These are phyloP conservation scores for Dryobotodes eremita DNA, from an alignment of 2,888 invertebrate species.

Conservation along the genomic window DNA sequence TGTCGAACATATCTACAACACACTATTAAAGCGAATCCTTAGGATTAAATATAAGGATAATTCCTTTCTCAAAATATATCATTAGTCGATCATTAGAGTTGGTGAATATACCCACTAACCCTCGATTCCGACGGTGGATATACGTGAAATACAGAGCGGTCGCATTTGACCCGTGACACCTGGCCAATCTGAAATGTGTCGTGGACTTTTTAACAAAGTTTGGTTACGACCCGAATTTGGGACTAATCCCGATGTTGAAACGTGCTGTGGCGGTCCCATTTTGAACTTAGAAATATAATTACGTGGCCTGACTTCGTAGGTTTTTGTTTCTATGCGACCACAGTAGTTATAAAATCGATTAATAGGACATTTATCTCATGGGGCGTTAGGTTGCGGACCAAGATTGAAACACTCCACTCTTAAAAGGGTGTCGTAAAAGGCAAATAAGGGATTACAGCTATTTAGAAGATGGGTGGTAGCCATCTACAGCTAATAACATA, in stretches of 20 bases:
- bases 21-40: background rate
- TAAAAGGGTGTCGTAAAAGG: constrained; percentile 34
- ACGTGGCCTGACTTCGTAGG: constrained; percentile 2
- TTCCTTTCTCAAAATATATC: constrained; percentile 18
- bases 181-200: constrained; percentile 65
- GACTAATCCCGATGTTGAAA: constrained; percentile 47
- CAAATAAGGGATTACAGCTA: constrained; percentile 41
- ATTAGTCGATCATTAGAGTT: constrained; percentile 37
- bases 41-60: constrained; percentile 11
- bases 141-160: constrained; percentile 22
- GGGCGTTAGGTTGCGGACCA: background rate
- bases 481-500: constrained; percentile 29
- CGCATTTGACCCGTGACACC: constrained; percentile 59
- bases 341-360: constrained; percentile 12
- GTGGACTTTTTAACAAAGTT: constrained; percentile 67
- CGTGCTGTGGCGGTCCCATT: constrained; percentile 43
- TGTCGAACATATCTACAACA: background rate
- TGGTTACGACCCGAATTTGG: constrained; percentile 57
- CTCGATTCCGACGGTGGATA: constrained; percentile 8
- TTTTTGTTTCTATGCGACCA: constrained; percentile 6
- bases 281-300: constrained; percentile 50
- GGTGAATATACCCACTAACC: constrained; percentile 17
- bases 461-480: constrained; percentile 36
- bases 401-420: constrained; percentile 11
- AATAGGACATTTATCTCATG: background rate